Conservation (phyloP, 1,140 invertebrate species). For the Cyrtorhinus lividipennis region DNA sequence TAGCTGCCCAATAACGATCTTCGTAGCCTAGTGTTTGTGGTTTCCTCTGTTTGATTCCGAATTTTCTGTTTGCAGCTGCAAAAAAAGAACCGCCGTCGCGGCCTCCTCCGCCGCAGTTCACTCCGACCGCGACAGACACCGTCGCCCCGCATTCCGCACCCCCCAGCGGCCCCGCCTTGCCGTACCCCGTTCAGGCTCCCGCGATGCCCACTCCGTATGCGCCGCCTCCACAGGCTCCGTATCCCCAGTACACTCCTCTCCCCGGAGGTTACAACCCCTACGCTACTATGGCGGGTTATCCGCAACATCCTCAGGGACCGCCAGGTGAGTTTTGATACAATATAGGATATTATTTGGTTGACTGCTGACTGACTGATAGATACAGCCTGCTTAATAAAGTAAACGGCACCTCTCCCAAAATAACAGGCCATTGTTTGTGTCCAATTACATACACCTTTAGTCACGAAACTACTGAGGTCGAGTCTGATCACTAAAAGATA, state of each 20-base stretch:
- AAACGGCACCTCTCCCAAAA: not conserved
- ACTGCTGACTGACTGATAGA: not conserved
- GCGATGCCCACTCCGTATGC: constrained; percentile 58
- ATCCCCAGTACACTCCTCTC: constrained; percentile 61
- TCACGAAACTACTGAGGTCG: not conserved
- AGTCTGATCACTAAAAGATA: not conserved
- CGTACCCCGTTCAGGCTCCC: constrained; percentile 46
- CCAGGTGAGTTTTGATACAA: not conserved
- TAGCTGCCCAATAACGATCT: no score
- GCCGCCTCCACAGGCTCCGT: constrained; percentile 40
- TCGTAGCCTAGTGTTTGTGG: no score
- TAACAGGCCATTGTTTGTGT: not conserved
- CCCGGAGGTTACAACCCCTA: constrained; percentile 75
- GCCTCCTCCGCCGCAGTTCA: constrained; percentile 29
- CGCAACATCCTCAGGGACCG: constrained; percentile 35
- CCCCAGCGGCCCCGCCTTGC: constrained; percentile 24
- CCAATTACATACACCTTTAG: no score
- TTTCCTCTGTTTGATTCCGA: no score
- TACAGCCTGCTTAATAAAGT: not conserved
- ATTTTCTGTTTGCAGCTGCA: constrained; percentile 11
- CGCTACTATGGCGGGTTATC: constrained; percentile 54
- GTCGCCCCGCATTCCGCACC: not conserved
- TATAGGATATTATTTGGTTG: not conserved
- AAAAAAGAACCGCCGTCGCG: constrained; percentile 30
- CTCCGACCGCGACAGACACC: constrained; percentile 24